These are phyloP conservation scores for Hephaestus fuliginosus DNA, from an alignment of 2,797 vertebrate species.

Conservation along the genomic window DNA sequence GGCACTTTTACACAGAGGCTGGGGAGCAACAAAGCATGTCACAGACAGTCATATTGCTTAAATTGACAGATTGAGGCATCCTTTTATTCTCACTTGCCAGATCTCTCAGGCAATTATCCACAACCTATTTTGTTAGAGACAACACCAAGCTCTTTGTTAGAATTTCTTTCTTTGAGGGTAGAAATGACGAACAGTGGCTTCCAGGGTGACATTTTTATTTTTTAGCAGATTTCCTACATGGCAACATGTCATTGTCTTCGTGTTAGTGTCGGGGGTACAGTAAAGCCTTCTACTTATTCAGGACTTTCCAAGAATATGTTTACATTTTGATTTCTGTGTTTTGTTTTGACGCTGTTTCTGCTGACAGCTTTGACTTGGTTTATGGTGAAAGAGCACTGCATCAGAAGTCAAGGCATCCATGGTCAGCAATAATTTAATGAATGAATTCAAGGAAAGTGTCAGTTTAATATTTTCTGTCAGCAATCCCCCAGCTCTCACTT, in stretches of 20 bases:
- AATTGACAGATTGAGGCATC: slow-evolving; percentile 52
- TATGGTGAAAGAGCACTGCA: slow-evolving; percentile 19
- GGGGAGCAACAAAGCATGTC: slow-evolving; percentile 57
- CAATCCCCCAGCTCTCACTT: slow-evolving; percentile 32
- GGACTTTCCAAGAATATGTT: slow-evolving; percentile 6
- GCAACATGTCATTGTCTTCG: slow-evolving; percentile 23
- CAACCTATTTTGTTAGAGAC: slow-evolving; percentile 29
- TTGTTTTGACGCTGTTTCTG: slow-evolving; percentile 29
- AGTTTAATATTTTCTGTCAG: slow-evolving; percentile 50
- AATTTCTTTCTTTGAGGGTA: slow-evolving; percentile 12
- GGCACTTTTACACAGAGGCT: slow-evolving; percentile 33
- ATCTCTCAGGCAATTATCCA: slow-evolving; percentile 63
- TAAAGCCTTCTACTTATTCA: slow-evolving; percentile 15
- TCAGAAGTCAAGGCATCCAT: slow-evolving; percentile 30
- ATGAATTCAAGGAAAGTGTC: slow-evolving; percentile 41
- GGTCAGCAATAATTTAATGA: slow-evolving; percentile 57
- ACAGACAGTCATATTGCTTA: slow-evolving; percentile 34
- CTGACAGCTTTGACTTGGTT: slow-evolving; percentile 42
- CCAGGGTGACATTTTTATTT: slow-evolving; percentile 9
- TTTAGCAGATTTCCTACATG: slow-evolving; percentile 16
- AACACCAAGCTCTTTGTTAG: slow-evolving; percentile 39
- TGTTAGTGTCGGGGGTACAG: background rate
- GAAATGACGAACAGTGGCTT: slow-evolving; percentile 28
- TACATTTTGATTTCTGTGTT: slow-evolving; percentile 30
- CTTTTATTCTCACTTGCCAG: slow-evolving; percentile 46